Percentiles rank a stretch among this genome's conserved stretches.
Evolutionary conservation across 2,888 invertebrate species (phyloP).

Genomic region (Orthosia cruda): DNA sequence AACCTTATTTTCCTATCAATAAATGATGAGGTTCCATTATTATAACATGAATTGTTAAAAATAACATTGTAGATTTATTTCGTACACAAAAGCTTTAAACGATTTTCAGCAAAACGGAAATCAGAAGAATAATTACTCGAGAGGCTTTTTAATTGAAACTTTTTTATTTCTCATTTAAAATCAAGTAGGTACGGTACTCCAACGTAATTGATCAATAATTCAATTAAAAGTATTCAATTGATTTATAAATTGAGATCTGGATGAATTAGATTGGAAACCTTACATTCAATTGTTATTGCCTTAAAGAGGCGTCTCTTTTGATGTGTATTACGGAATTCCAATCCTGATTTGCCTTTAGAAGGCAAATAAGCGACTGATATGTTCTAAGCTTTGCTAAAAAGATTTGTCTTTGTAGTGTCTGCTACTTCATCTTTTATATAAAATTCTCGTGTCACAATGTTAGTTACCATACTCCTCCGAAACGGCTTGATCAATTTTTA

Average conservation of each 20-base stretch:
- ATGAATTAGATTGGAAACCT: constrained; percentile 54
- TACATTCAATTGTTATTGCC: constrained; percentile 59
- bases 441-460: no score
- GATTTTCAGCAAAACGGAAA: constrained; percentile 24
- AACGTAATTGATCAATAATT: constrained; percentile 73
- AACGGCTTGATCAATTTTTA: no score
- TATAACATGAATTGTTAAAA: constrained; percentile 30
- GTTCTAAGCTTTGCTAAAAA: constrained; percentile 4
- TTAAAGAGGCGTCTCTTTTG: constrained; percentile 32
- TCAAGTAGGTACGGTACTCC: constrained; percentile 67
- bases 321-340: constrained; percentile 54
- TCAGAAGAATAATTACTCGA: constrained; percentile 60
- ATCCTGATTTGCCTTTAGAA: constrained; percentile 51
- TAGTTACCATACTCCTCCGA: no score
- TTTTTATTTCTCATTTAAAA: constrained; percentile 73
- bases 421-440: no score
- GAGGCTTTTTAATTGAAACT: constrained; percentile 71
- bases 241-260: constrained; percentile 62
- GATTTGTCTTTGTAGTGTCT: not conserved
- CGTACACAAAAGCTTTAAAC: constrained; percentile 33
- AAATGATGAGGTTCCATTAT: not conserved
- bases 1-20: not conserved
- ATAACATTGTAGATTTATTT: constrained; percentile 25
- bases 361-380: constrained; percentile 38
- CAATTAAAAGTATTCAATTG: constrained; percentile 70